phyloP scores from a whole-genome alignment of 2,113 vertebrate species.

The Cynopterus brachyotis region DNA sequence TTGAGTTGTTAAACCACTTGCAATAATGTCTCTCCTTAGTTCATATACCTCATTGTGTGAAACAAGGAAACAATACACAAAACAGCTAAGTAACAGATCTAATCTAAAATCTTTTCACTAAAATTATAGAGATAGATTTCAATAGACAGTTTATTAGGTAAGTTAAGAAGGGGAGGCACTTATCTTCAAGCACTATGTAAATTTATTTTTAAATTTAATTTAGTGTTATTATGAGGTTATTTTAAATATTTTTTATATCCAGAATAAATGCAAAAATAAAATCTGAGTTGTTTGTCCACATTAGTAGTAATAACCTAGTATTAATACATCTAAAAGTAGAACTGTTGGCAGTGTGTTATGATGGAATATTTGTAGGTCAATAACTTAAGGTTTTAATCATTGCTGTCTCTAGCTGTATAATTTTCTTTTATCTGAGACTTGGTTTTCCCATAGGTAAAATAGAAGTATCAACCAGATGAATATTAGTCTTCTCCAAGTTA shows the following conservation, averaged over 20 bases:
- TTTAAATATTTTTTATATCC: too few relatives aligned
- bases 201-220: background rate
- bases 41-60: background rate
- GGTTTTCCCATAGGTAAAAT: background rate
- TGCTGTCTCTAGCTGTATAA: background rate
- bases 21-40: background rate
- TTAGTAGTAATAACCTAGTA: too few relatives aligned
- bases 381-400: background rate
- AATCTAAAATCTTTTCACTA: background rate
- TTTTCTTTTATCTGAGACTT: background rate
- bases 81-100: background rate
- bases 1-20: background rate
- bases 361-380: too few relatives aligned
- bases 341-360: too few relatives aligned
- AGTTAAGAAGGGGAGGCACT: background rate
- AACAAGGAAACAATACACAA: background rate
- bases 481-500: background rate
- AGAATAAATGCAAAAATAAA: background rate
- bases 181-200: background rate
- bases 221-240: background rate
- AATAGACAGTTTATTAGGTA: background rate
- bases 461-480: background rate
- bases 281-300: too few relatives aligned
- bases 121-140: background rate
- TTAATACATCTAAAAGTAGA: too few relatives aligned